These are phyloP conservation scores for Salminus brasiliensis DNA, from an alignment of 2,113 vertebrate genomes.

Conservation along the genomic window DNA sequence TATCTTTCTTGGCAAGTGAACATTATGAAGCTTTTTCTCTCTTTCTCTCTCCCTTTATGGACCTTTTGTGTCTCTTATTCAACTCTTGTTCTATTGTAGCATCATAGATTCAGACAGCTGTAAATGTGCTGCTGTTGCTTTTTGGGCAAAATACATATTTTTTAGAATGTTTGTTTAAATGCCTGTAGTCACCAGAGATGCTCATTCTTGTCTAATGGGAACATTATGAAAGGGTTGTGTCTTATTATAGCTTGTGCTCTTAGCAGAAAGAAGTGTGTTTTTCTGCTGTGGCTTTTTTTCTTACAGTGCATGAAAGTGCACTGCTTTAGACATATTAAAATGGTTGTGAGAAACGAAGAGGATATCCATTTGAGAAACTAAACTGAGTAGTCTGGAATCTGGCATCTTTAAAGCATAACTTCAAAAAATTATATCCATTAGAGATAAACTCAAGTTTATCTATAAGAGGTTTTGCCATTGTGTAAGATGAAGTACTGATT, in stretches of 20 bases:
- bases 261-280: background rate
- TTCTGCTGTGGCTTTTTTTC: background rate
- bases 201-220: constrained; percentile 3
- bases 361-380: constrained; percentile 7
- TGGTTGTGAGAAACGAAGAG: background rate
- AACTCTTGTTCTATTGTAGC: background rate
- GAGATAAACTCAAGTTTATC: background rate
- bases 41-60: background rate
- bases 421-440: too few species aligned
- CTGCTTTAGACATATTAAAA: constrained; percentile 3
- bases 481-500: too few species aligned
- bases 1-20: constrained; percentile 35
- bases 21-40: constrained; percentile 19
- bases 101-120: background rate
- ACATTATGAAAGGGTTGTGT: constrained; percentile 5
- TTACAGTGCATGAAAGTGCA: background rate
- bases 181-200: background rate
- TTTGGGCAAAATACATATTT: background rate
- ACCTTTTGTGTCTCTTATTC: background rate
- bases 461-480: background rate
- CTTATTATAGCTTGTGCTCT: background rate
- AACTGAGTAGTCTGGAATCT: constrained; percentile 8
- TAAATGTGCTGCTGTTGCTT: background rate
- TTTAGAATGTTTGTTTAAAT: constrained; percentile 15
- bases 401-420: background rate